Conservation (phyloP, 2,113 vertebrate genomes). For the Dipodomys merriami region DNA sequence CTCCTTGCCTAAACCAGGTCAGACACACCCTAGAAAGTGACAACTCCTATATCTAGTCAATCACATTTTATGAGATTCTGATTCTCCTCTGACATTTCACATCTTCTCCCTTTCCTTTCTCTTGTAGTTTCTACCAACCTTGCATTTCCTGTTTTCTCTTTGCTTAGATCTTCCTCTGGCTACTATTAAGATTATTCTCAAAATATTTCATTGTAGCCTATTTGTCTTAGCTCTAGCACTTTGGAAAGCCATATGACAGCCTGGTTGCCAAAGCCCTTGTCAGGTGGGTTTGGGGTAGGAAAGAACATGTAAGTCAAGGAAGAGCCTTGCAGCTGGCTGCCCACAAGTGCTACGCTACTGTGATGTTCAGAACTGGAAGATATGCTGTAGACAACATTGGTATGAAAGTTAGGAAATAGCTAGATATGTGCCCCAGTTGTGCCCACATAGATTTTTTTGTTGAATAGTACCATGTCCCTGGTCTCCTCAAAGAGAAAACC, state of each 20-base stretch:
- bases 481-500: background rate
- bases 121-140: conserved; percentile 28
- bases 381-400: background rate
- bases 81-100: background rate
- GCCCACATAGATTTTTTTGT: background rate
- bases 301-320: background rate
- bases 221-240: background rate
- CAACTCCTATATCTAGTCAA: background rate
- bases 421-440: background rate
- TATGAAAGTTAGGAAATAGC: background rate
- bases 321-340: background rate
- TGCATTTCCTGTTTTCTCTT: background rate
- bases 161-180: background rate
- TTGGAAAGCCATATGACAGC: background rate
- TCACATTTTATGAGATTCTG: background rate
- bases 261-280: background rate
- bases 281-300: background rate
- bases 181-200: background rate
- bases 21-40: conserved; percentile 34
- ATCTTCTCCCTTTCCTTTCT: background rate
- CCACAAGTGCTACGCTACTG: background rate
- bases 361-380: background rate
- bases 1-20: background rate
- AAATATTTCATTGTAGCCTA: background rate
- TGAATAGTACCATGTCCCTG: background rate